Evolutionary conservation across 1,140 invertebrate species (phyloP).

Genomic region (Bombyx mori): ASM3026992v2 NC_085115.1:12233001-12233500

Average conservation of each 20-base stretch:
- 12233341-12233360: slow-evolving; percentile 37
- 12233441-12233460: slow-evolving; percentile 71
- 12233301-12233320: slow-evolving; percentile 40
- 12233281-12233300: slow-evolving; percentile 52
- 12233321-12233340: slow-evolving; percentile 51
- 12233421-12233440: slow-evolving; percentile 43
- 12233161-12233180: slow-evolving; percentile 32
- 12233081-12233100: slow-evolving; percentile 9
- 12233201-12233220: slow-evolving; percentile 44
- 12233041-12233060: slow-evolving; percentile 16
- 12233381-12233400: slow-evolving; percentile 14
- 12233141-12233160: slow-evolving; percentile 16
- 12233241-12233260: too few relatives aligned
- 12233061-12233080: slow-evolving; percentile 14
- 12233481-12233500: slow-evolving; percentile 49
- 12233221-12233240: background rate
- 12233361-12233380: slow-evolving; percentile 18
- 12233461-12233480: slow-evolving; percentile 56
- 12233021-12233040: slow-evolving; percentile 17
- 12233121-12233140: too few relatives aligned
- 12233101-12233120: too few relatives aligned
- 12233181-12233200: slow-evolving; percentile 8
- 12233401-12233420: slow-evolving; percentile 34
- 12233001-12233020: slow-evolving; percentile 26
- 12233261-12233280: slow-evolving; percentile 17